These are phyloP conservation scores for Paracyclopina nana DNA, from an alignment of 1,140 invertebrate species.

Conservation along the genomic window DNA sequence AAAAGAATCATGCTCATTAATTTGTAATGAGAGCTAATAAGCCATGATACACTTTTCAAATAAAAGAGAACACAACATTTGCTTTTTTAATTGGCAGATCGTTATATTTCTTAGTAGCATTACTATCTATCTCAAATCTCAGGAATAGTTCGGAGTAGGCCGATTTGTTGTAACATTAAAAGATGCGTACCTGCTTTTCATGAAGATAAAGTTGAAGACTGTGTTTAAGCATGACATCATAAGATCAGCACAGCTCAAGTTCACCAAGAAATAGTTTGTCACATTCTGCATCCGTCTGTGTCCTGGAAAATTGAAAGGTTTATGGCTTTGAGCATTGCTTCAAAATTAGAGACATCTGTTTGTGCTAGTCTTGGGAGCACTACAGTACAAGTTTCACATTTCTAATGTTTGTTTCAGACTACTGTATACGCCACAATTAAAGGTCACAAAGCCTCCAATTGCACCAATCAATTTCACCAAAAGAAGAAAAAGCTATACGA, in stretches of 20 bases:
- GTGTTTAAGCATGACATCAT: conserved; percentile 30
- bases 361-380: background rate
- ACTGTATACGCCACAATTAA: too few relatives aligned
- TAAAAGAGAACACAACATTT: too few relatives aligned
- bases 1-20: too few relatives aligned
- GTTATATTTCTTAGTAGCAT: background rate
- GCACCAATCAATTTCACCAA: too few relatives aligned
- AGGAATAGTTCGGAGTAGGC: too few relatives aligned
- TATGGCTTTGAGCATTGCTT: too few relatives aligned
- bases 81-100: background rate
- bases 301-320: conserved; percentile 16
- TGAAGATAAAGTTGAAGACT: conserved; percentile 30
- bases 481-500: too few relatives aligned
- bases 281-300: conserved; percentile 80
- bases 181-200: conserved; percentile 18
- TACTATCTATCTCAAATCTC: background rate
- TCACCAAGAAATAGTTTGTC: conserved; percentile 81
- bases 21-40: too few relatives aligned
- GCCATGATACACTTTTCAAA: too few relatives aligned
- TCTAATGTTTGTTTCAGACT: background rate
- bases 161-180: background rate
- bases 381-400: background rate
- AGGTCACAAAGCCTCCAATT: too few relatives aligned
- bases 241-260: conserved; percentile 34
- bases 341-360: too few relatives aligned